Base-by-base conservation (phyloP, 2,888 invertebrate species). In the Xylota sylvarum region DNA sequence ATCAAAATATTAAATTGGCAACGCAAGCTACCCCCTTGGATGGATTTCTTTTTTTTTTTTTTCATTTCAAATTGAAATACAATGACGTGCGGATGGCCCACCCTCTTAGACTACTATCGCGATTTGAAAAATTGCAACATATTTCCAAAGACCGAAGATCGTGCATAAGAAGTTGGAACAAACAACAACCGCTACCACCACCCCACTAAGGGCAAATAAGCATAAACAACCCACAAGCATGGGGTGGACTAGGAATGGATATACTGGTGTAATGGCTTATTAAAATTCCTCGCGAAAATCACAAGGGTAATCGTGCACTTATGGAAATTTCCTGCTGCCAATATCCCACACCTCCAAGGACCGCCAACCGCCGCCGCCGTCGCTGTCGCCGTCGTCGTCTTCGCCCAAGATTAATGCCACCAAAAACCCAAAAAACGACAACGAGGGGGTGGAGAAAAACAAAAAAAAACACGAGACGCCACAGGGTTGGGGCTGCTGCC, bases 241-340 rank as follows among this genome's bases (percentile, higher is more conserved):
- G 62, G 65, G 52, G 72, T 65, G 64, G 32, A 37, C n/a, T 19
- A 62, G 58, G 46, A 40, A 12, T 40, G 27, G 56, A 17, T 48
- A 43, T 76, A 46, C 82, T 78, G 78, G 74, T 78, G 83, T 87
- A 87, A 83, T 83, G 74, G 87, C 87, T 87, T 87, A 87, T 87
- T 87, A 87, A 83, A 87, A 87, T 87, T 87, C 87, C 48, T 78
- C 83, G 87, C 86, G 67, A 86, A 82, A 86, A 86, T 82, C 86
- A 86, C 86, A 82, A 86, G 86, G 86, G 86, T 86, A 86, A 86
- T 86, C 86, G 86, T 86, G 86, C 86, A 86, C 86, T 86, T 86
- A 86, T 82, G 86, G 82, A 86, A 86, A 86, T 86, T 82, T 86
- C 81, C 86, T 86, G 85, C 62, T 69, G 72, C 72, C 85, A 77